A percentile compares a stretch with the other conserved stretches of the same genome.
These are phyloP conservation scores for Chrysodeixis includens DNA, from an alignment of 2,888 invertebrate genomes.

Conservation along the genomic window DNA sequence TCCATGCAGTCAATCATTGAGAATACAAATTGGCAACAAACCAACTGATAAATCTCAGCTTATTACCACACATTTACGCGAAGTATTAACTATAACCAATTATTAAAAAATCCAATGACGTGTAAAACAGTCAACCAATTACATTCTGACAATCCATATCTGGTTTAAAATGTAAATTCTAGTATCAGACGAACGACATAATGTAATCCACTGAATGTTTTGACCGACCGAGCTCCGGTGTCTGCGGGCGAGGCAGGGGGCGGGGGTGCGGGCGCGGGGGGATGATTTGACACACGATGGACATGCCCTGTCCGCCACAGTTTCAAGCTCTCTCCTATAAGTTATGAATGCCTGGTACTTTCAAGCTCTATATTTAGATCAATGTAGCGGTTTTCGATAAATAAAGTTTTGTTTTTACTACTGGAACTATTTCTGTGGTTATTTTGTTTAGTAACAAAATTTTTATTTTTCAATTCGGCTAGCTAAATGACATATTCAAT, in stretches of 20 bases:
- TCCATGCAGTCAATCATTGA: no score
- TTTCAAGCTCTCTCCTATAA: conserved; percentile 26
- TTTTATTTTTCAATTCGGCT: no score
- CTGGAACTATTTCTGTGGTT: no score
- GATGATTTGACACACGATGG: conserved; percentile 67
- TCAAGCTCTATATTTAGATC: conserved; percentile 27
- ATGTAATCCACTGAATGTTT: conserved; percentile 42
- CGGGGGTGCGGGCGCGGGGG: conserved; percentile 23
- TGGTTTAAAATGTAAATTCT: neutral
- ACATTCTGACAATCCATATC: neutral
- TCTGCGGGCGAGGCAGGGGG: neutral
- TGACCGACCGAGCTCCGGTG: conserved; percentile 18
- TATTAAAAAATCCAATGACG: neutral
- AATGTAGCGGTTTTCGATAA: conserved; percentile 3
- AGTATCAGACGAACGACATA: conserved; percentile 6
- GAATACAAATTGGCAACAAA: no score
- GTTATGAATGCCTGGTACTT: conserved; percentile 41
- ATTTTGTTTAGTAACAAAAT: no score
- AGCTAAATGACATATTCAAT: no score
- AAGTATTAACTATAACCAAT: no score
- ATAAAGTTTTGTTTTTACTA: neutral
- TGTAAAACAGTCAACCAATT: neutral
- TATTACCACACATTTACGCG: no score
- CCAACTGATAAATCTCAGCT: no score
- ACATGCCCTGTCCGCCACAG: conserved; percentile 48